These are phyloP conservation scores for Chaetogeoica ovagalla DNA, from an alignment of 2,888 invertebrate species.

Conservation along the genomic window DNA sequence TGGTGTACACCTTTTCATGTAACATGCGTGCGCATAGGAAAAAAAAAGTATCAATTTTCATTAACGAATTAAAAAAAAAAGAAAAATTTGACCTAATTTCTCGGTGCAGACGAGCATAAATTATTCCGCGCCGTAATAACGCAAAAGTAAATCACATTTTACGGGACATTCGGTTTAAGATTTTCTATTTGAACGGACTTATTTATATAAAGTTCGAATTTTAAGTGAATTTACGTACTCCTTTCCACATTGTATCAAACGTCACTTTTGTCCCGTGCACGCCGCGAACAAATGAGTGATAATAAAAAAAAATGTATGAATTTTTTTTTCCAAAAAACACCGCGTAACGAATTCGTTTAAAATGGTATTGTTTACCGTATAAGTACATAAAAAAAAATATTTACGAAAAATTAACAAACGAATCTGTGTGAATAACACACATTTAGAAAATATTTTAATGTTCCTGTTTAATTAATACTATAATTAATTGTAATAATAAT, in stretches of 20 bases:
- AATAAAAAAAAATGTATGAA: not conserved
- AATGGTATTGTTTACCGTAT: not conserved
- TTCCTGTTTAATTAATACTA: no score
- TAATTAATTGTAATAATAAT: no score
- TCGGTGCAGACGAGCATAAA: not conserved
- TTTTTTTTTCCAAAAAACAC: no score
- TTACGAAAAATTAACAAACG: no score
- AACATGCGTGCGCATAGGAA: no score
- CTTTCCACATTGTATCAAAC: not conserved
- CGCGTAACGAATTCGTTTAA: not conserved
- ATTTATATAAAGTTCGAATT: slow-evolving; percentile 13
- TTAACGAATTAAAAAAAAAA: not conserved
- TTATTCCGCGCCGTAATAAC: not conserved
- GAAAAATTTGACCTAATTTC: not conserved
- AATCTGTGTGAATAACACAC: no score
- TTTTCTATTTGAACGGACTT: not conserved
- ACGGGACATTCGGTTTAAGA: not conserved
- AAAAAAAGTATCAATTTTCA: not conserved
- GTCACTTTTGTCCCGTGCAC: not conserved
- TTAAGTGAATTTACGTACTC: slow-evolving; percentile 30
- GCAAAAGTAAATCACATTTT: not conserved
- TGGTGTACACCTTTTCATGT: no score
- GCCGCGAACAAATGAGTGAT: slow-evolving; percentile 2
- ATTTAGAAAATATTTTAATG: no score
- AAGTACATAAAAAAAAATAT: no score